Evolutionary conservation across 1,140 invertebrate species (phyloP).

Genomic region (Armadillidium nasatum): DNA sequence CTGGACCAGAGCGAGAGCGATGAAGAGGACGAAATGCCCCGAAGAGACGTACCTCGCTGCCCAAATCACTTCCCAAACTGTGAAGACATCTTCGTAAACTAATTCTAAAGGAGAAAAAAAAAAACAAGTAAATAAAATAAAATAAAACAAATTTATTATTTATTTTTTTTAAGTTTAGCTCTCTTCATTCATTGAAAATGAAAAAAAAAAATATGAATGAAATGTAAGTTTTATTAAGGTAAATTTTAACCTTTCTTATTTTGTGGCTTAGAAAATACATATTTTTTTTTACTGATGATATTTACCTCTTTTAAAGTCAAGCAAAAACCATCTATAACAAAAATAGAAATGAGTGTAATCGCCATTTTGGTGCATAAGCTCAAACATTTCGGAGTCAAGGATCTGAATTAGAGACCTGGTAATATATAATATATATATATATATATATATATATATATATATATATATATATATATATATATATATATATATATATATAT

Average conservation of each 20-base stretch:
- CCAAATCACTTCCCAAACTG: slow-evolving; percentile 95
- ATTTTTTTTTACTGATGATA: not conserved
- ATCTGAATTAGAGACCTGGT: slow-evolving; percentile 72
- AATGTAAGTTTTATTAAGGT: too few relatives aligned
- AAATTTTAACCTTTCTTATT: too few relatives aligned
- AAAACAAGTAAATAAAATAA: not conserved
- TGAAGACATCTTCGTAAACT: slow-evolving; percentile 83
- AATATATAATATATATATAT: slow-evolving; percentile 23
- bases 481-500: too few relatives aligned
- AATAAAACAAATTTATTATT: not conserved
- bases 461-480: too few relatives aligned
- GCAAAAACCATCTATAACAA: slow-evolving; percentile 87
- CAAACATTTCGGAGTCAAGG: slow-evolving; percentile 86
- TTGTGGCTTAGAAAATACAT: too few relatives aligned
- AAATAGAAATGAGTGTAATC: slow-evolving; percentile 97
- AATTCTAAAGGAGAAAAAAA: slow-evolving; percentile 60
- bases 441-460: too few relatives aligned
- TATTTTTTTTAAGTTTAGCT: too few relatives aligned
- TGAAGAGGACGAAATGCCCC: slow-evolving; percentile 84
- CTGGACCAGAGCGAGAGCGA: slow-evolving; percentile 84
- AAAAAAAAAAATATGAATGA: too few relatives aligned
- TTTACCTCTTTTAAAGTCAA: slow-evolving; percentile 65
- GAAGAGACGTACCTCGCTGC: slow-evolving; percentile 81
- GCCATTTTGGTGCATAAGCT: slow-evolving; percentile 87
- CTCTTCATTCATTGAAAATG: too few relatives aligned